Evolutionary conservation across 2,797 vertebrate genomes (phyloP), one percentile per base, ranked within the genome.

Genomic region (Petrocephalus schoutedeni): DNA sequence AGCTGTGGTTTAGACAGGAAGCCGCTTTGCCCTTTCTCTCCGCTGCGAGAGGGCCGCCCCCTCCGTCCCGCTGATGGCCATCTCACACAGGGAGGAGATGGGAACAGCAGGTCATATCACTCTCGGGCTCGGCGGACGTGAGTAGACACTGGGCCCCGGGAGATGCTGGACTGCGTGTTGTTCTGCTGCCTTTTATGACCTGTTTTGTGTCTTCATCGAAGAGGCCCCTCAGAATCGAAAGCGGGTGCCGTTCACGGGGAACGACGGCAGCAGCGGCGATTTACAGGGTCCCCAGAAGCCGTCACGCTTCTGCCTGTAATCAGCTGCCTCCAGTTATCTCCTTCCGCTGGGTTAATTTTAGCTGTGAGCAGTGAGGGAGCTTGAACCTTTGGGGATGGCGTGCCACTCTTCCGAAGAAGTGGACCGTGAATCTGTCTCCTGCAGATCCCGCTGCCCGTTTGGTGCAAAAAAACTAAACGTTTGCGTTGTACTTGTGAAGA

Each of bases 261-360:
- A 67, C 5, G 61, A 67, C 23, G 28, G 53, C 54, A 10, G 19
- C 54, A 10, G 19, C n/a, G 54, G 36, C 0, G 3, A 51, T 54
- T 84, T 59, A 7, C n/a, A 3, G 12, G 12, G 36, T 14, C 19
- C 74, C 28, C 41, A 12, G 10, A 45, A 49, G 28, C 56, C 32
- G 28, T 0, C n/a, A 7, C 14, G 14, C 7, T 53, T 84, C 7
- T 51, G 56, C 77, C 3, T 16, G n/a, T 51, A 51, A 64, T 49
- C 41, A 21, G 28, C 45, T 28, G 32, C 61, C 64, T 58, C 58
- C 82, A 67, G 82, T 67, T 61, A 64, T 71, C 64, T 71, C 4
- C 19, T 64, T 45, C 21, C 61, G 10, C 51, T 32, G n/a, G 82
- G 9, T 77, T 74, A 86, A 74, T 84, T 88, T 85, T 88, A 74